A percentile compares a stretch with the other conserved stretches of the same genome.
These are phyloP conservation scores for Australoheros scitulus DNA, from an alignment of 2,113 vertebrate genomes.

Conservation along the genomic window DNA sequence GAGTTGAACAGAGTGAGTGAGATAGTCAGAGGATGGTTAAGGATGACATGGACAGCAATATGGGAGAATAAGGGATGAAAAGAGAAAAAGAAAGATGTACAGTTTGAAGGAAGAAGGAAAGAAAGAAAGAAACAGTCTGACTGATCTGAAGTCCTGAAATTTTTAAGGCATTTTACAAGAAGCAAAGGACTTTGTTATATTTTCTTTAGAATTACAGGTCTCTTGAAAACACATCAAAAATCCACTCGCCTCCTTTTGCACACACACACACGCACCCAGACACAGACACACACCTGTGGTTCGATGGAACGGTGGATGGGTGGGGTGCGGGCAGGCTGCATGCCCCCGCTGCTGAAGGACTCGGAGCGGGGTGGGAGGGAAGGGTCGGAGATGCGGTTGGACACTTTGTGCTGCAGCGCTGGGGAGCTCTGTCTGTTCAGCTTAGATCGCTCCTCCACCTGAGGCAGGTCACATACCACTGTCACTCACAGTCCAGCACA, in stretches of 20 bases:
- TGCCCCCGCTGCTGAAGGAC: conserved; percentile 94
- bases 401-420: conserved; percentile 92
- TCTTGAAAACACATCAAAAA: not conserved
- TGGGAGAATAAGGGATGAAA: not conserved
- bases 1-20: not conserved
- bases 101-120: not conserved
- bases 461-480: conserved; percentile 59
- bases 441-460: conserved; percentile 97
- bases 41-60: not conserved
- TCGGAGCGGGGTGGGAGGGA: conserved; percentile 93
- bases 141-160: not conserved
- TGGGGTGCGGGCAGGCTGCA: conserved; percentile 90
- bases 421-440: conserved; percentile 95
- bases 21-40: not conserved
- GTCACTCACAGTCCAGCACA: conserved; percentile 45
- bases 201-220: not conserved
- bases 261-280: not conserved
- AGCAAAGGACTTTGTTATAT: not conserved
- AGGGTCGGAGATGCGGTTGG: conserved; percentile 94
- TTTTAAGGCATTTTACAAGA: not conserved
- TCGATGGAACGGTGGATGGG: conserved; percentile 90
- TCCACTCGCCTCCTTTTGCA: not conserved
- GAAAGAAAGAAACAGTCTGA: not conserved
- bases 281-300: conserved; percentile 87
- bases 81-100: not conserved